Conservation (phyloP, 2,113 vertebrate species). For the Phodopus roborovskii region DNA sequence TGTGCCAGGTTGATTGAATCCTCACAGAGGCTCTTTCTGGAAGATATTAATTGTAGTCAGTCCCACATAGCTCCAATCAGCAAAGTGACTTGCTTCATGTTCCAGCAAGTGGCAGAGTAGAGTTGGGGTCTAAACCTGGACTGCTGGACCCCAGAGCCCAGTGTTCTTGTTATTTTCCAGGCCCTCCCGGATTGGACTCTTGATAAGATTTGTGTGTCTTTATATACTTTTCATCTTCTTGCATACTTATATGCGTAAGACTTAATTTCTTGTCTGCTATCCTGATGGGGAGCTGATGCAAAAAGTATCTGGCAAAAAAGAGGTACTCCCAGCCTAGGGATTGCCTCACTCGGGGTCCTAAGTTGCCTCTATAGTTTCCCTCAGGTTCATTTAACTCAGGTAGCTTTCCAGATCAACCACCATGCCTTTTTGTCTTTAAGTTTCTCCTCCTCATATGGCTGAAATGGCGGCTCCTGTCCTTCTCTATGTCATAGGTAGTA, state of each 20-base stretch:
- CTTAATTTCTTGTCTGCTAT: slow-evolving; percentile 16
- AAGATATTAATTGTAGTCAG: background rate
- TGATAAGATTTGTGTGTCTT: background rate
- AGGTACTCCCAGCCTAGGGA: background rate
- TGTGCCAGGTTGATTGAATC: background rate
- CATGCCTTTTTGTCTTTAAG: background rate
- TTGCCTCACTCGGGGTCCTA: background rate
- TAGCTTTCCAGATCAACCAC: slow-evolving; percentile 27
- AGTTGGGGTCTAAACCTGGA: slow-evolving; percentile 15
- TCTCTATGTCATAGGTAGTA: background rate
- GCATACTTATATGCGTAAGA: background rate
- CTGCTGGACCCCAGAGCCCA: background rate
- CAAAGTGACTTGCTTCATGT: slow-evolving; percentile 8
- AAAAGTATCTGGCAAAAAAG: background rate
- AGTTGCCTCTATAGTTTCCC: background rate
- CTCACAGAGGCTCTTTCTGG: background rate
- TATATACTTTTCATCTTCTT: background rate
- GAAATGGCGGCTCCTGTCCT: background rate
- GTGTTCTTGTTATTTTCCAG: slow-evolving; percentile 15
- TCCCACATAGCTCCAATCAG: background rate
- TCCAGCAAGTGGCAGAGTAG: background rate
- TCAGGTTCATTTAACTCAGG: background rate
- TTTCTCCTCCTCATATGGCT: background rate
- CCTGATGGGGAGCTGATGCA: slow-evolving; percentile 5
- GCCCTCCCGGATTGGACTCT: background rate